These are phyloP conservation scores for Chaenogobius annularis DNA, from an alignment of 2,113 vertebrate genomes.

Conservation along the genomic window DNA sequence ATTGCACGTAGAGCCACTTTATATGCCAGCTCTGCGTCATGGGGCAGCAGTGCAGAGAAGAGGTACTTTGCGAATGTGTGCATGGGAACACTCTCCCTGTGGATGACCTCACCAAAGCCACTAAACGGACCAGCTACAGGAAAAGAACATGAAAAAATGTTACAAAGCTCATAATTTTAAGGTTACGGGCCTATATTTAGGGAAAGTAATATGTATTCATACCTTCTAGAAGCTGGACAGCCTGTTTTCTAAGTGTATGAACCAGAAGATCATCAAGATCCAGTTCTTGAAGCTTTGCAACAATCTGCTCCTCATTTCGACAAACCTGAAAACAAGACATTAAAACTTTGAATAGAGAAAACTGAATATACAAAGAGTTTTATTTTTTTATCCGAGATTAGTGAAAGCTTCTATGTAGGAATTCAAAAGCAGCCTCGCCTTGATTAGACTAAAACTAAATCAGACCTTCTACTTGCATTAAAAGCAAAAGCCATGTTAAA, in stretches of 20 bases:
- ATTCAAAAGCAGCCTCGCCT: conserved; percentile 4
- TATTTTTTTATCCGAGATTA: background rate
- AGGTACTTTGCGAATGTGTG: conserved; percentile 98
- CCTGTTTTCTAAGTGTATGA: conserved; percentile 91
- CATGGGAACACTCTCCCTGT: conserved; percentile 97
- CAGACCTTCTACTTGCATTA: conserved; percentile 31
- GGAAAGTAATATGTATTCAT: conserved; percentile 4
- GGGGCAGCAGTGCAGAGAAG: conserved; percentile 92
- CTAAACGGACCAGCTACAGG: conserved; percentile 93
- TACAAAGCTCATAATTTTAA: background rate
- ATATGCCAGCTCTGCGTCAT: conserved; percentile 94
- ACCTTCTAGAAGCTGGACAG: conserved; percentile 94
- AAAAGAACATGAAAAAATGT: background rate
- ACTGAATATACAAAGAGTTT: background rate
- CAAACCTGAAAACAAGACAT: conserved; percentile 77
- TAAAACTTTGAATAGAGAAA: background rate
- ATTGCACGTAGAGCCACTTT: conserved; percentile 95
- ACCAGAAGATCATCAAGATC: conserved; percentile 91
- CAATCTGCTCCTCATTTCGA: conserved; percentile 96
- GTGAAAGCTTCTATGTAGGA: background rate
- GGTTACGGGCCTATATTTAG: background rate
- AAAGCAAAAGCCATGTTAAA: conserved; percentile 37
- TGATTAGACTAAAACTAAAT: conserved; percentile 22
- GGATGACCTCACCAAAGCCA: conserved; percentile 94
- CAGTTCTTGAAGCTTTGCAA: conserved; percentile 90